phyloP scores from a whole-genome alignment of 2,888 invertebrate species.

The Mythimna loreyi region DNA sequence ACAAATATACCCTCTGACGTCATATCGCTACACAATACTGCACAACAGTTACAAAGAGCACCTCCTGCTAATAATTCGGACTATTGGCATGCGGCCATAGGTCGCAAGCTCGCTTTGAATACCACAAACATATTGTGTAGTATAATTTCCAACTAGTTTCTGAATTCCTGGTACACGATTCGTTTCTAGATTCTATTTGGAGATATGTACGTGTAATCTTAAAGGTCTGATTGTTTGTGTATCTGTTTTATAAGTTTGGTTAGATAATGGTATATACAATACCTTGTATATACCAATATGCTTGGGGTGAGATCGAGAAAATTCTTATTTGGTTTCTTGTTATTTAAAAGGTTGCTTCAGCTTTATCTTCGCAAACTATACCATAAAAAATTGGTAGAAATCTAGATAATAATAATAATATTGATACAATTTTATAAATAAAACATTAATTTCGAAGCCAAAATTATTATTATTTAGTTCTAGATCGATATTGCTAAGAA shows the following conservation, averaged over 20 bases:
- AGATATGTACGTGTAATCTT: constrained; percentile 51
- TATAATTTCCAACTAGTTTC: constrained; percentile 43
- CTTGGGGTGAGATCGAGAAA: constrained; percentile 9
- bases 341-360: neutral
- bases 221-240: constrained; percentile 32
- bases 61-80: constrained; percentile 68
- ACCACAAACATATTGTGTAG: constrained; percentile 64
- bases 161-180: constrained; percentile 49
- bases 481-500: neutral
- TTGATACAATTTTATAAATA: neutral
- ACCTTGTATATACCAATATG: too few relatives aligned
- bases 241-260: constrained; percentile 28
- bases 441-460: neutral
- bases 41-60: constrained; percentile 59
- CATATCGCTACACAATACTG: constrained; percentile 41
- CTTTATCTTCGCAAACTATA: neutral
- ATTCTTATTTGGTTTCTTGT: neutral
- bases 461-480: too few relatives aligned
- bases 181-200: constrained; percentile 48
- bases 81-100: constrained; percentile 71
- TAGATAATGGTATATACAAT: constrained; percentile 31
- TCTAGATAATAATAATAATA: too few relatives aligned
- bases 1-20: constrained; percentile 47
- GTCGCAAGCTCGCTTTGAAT: constrained; percentile 67
- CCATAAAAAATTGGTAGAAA: too few relatives aligned